Evolutionary conservation across 2,113 vertebrate genomes (phyloP).

Genomic region (Eleginops maclovinus): DNA sequence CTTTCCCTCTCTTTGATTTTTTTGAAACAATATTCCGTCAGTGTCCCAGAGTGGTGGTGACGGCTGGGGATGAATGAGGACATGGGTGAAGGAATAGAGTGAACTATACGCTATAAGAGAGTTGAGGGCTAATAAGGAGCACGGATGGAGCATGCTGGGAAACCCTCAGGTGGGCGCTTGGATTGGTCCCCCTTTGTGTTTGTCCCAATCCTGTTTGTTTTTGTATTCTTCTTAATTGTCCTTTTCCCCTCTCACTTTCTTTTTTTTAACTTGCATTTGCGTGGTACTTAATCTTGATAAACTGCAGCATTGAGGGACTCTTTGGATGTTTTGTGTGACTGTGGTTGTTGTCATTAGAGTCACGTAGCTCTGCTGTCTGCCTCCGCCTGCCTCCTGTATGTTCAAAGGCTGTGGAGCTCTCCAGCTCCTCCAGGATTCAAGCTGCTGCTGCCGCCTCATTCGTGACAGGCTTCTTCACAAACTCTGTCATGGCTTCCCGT

Average conservation of each 20-base stretch:
- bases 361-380: conserved; percentile 75
- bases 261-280: conserved; percentile 32
- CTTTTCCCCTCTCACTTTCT: conserved; percentile 4
- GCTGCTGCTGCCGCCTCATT: conserved; percentile 43
- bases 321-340: conserved; percentile 43
- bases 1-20: conserved; percentile 53
- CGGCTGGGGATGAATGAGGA: conserved; percentile 43
- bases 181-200: conserved; percentile 30
- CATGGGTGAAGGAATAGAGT: conserved; percentile 52
- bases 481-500: conserved; percentile 45
- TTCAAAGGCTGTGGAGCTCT: conserved; percentile 70
- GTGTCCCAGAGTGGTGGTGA: conserved; percentile 53
- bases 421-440: conserved; percentile 66
- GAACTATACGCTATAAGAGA: conserved; percentile 53
- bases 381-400: conserved; percentile 71
- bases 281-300: conserved; percentile 55
- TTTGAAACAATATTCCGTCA: conserved; percentile 39
- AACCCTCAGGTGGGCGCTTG: conserved; percentile 75
- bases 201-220: conserved; percentile 6
- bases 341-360: conserved; percentile 70
- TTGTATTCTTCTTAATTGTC: neutral
- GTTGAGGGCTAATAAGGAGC: conserved; percentile 50
- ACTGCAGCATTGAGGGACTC: conserved; percentile 41
- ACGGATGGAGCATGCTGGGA: conserved; percentile 68
- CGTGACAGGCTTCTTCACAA: conserved; percentile 59